phyloP scores from a whole-genome alignment of 2,113 vertebrate species.

The Aphelocoma coerulescens region DNA sequence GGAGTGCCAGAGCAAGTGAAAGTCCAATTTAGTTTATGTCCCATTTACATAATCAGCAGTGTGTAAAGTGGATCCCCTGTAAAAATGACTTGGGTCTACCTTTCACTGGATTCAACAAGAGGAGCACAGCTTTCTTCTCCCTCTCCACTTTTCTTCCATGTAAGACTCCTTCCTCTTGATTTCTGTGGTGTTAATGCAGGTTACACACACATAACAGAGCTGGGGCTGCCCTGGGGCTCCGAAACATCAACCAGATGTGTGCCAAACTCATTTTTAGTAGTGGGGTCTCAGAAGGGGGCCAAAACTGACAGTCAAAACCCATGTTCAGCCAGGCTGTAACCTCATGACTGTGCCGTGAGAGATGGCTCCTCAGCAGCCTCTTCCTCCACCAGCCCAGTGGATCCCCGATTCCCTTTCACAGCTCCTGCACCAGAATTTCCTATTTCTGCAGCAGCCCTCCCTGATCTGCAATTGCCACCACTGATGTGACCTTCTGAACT shows the following conservation, averaged over 20 bases:
- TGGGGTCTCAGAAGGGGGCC: background rate
- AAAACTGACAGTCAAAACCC: background rate
- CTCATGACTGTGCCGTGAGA: fast-evolving
- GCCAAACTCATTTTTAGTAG: background rate
- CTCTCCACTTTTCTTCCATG: background rate
- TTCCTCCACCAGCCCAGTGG: background rate
- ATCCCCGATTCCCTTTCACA: background rate
- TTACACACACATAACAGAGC: background rate
- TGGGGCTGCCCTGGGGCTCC: background rate
- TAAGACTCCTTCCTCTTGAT: background rate
- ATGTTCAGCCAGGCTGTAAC: background rate
- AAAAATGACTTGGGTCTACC: background rate
- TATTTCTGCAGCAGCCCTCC: background rate
- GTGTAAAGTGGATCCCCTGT: background rate
- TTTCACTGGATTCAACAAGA: background rate
- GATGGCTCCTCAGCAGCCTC: background rate
- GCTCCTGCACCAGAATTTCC: background rate
- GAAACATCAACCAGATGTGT: fast-evolving
- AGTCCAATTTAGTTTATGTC: conserved; percentile 7
- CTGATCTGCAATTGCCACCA: background rate
- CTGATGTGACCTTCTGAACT: background rate
- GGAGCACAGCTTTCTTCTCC: background rate
- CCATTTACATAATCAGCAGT: background rate
- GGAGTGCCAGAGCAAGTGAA: background rate
- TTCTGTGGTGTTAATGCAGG: background rate